Evolutionary conservation across 2,797 vertebrate genomes (phyloP).

Genomic region (Phrynocephalus guinanensis): DNA sequence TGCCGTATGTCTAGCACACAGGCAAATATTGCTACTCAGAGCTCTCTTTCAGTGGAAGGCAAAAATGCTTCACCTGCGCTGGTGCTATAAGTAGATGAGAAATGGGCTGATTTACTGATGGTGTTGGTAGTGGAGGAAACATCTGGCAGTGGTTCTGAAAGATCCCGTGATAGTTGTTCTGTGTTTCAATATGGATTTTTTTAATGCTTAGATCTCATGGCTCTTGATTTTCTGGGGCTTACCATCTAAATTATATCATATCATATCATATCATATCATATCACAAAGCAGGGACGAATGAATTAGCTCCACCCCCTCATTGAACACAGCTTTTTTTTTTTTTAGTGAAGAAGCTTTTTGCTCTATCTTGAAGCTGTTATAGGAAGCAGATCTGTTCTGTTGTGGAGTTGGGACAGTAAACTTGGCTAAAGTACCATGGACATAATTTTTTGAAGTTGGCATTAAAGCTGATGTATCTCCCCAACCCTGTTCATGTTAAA

Average conservation of each 20-base stretch:
- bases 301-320: neutral
- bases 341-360: neutral
- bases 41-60: neutral
- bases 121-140: neutral
- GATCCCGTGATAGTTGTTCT: neutral
- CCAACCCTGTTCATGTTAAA: no score
- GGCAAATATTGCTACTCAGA: neutral
- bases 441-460: neutral
- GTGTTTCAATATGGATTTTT: neutral
- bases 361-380: neutral
- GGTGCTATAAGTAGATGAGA: slow-evolving; percentile 8
- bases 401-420: neutral
- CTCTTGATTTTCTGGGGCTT: neutral
- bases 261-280: neutral
- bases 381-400: neutral
- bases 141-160: neutral
- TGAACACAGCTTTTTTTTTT: neutral
- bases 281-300: neutral
- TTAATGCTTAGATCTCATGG: neutral
- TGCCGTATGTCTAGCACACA: neutral
- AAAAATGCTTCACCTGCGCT: neutral
- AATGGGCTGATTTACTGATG: neutral
- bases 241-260: neutral
- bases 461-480: neutral
- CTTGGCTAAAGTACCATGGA: neutral